Evolutionary conservation across 2,113 vertebrate species (phyloP), one percentile per base, ranked within the genome.

Genomic region (Dicerorhinus sumatrensis): DNA sequence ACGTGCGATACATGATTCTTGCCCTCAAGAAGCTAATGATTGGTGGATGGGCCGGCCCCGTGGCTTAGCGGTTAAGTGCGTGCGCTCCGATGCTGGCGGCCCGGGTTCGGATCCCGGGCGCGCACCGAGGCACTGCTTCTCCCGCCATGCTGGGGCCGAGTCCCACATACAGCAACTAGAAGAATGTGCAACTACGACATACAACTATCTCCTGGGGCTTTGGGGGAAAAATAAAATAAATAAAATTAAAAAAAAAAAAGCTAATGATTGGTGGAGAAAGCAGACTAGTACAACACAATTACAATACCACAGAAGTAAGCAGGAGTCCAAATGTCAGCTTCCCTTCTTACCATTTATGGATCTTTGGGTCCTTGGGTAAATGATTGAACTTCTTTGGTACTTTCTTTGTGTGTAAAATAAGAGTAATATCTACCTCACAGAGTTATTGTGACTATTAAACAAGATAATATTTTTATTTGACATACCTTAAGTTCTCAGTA

Each of bases 401-500:
- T 96, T 96, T 75, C 8, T 36, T 75, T 69, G 46, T 90, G 31
- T 58, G 25, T 76, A 89, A 81, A 88, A 88, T 56, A 92, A n/a
- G 31, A 75, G 36, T 67, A 88, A 89, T 25, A 76, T 51, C 72
- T 85, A 70, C 39, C 51, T 79, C 12, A 69, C 8, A 65, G 77
- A 85, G 51, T 83, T 89, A 88, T 76, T 93, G 69, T 89, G 33
- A 65, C 58, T 76, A 29, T 51, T 88, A 76, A 51, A 75, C 48
- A 75, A 93, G 67, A 76, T 89, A 58, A 63, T n/a, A 58, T 67
- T 87, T 81, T 92, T 29, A 21, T 80, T 63, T 92, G 84, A 76
- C 39, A 6, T 69, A 76, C 58, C 17, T 83, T 76, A 84, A 82
- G 39, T 69, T 18, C 39, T 83, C 33, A 92, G 29, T 81, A 81